A percentile compares a stretch with the other conserved stretches of the same genome.
Conservation (phyloP, 2,797 vertebrate species). For the Clarias laeviceps region DNA sequence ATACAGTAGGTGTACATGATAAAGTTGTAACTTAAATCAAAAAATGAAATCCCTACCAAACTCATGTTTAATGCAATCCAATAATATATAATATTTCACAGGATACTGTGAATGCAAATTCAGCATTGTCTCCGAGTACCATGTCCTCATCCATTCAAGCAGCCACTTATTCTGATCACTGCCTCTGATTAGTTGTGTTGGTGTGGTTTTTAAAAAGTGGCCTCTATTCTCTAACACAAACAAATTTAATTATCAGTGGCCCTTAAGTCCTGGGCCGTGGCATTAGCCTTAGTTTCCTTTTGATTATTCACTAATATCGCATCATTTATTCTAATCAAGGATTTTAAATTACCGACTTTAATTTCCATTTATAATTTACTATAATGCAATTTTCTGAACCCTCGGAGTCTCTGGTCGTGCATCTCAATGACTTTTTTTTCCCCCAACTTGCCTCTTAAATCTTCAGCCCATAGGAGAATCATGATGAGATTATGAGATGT, state of each 20-base stretch:
- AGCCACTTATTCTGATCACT: slow-evolving; percentile 34
- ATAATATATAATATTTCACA: background rate
- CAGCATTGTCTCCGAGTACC: background rate
- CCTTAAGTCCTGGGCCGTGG: slow-evolving; percentile 37
- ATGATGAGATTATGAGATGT: slow-evolving; percentile 12
- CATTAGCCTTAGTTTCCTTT: slow-evolving; percentile 40
- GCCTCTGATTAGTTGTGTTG: slow-evolving; percentile 29
- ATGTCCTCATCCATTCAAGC: slow-evolving; percentile 24
- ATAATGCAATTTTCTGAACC: slow-evolving; percentile 34
- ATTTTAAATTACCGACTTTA: slow-evolving; percentile 40
- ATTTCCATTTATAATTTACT: slow-evolving; percentile 47
- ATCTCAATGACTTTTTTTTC: slow-evolving; percentile 24
- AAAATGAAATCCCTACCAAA: background rate
- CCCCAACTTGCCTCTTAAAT: slow-evolving; percentile 12
- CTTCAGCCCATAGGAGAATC: slow-evolving; percentile 13
- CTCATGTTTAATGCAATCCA: background rate
- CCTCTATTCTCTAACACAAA: slow-evolving; percentile 42
- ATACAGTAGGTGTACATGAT: background rate
- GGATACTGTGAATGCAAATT: background rate
- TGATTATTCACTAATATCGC: slow-evolving; percentile 46
- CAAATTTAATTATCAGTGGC: slow-evolving; percentile 38
- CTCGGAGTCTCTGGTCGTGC: slow-evolving; percentile 4
- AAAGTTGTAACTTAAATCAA: background rate
- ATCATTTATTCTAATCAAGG: slow-evolving; percentile 49
- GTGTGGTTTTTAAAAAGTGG: slow-evolving; percentile 42